Conservation (phyloP, 2,888 invertebrate genomes). For the Hydropsyche betteni region DNA sequence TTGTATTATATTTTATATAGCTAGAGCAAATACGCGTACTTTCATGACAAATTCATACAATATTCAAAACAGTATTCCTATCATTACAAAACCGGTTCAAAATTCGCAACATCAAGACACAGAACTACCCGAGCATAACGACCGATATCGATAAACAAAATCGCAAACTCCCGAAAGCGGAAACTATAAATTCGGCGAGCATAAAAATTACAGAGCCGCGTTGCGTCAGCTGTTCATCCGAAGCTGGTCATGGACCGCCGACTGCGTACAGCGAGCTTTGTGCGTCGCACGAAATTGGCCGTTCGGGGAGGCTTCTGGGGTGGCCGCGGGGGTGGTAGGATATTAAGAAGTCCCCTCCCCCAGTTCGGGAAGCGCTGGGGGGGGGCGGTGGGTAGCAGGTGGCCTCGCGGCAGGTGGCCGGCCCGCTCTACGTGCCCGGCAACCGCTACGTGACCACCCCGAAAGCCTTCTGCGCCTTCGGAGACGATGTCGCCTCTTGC, state of each 20-base stretch:
- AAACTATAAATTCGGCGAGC: no score
- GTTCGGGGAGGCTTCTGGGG: neutral
- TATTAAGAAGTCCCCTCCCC: slow-evolving; percentile 27
- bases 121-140: no score
- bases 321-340: neutral
- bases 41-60: no score
- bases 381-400: slow-evolving; percentile 35
- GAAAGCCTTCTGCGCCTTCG: neutral
- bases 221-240: neutral
- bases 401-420: slow-evolving; percentile 45
- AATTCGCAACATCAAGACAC: no score
- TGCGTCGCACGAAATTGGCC: slow-evolving; percentile 21
- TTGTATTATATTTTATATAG: no score
- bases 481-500: no score
- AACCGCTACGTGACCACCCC: slow-evolving; percentile 44
- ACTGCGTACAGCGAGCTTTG: neutral
- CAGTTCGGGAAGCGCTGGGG: neutral
- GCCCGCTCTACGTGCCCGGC: slow-evolving; percentile 41
- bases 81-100: no score
- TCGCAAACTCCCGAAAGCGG: no score
- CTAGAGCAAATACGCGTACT: no score
- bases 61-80: no score
- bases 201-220: no score
- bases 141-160: no score
- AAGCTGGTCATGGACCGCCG: neutral